Percentiles rank a stretch among this genome's conserved stretches.
These are phyloP conservation scores for Centropus bengalensis DNA, from an alignment of 2,113 vertebrate genomes.

Conservation along the genomic window DNA sequence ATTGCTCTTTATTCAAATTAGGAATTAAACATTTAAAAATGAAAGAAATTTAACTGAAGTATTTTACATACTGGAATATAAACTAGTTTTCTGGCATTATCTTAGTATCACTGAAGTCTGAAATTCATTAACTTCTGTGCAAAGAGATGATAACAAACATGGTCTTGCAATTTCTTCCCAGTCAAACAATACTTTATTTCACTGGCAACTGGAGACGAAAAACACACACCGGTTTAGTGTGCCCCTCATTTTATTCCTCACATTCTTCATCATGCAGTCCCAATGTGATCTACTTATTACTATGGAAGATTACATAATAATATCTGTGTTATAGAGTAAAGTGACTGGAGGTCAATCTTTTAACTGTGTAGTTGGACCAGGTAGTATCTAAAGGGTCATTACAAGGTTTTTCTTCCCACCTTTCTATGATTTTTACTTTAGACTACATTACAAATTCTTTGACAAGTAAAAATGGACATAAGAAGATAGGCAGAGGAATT, in stretches of 20 bases:
- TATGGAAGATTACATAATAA: not conserved
- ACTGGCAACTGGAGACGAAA: not conserved
- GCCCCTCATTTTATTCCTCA: not conserved
- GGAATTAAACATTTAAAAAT: not conserved
- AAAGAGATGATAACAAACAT: not conserved
- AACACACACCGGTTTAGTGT: fast-evolving
- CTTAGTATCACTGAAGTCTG: not conserved
- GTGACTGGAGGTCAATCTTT: not conserved
- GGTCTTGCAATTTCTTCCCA: not conserved
- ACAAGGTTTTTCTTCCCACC: not conserved
- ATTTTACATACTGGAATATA: not conserved
- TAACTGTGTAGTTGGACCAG: not conserved
- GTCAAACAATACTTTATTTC: not conserved
- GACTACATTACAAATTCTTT: not conserved
- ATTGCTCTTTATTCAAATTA: not conserved
- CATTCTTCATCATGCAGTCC: not conserved
- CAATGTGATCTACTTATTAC: fast-evolving
- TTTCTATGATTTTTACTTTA: not conserved
- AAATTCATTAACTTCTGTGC: not conserved
- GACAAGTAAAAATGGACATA: not conserved
- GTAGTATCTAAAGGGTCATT: not conserved
- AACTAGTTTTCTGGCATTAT: not conserved
- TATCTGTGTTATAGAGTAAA: not conserved
- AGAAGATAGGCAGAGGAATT: not conserved
- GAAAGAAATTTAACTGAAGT: not conserved